phyloP scores from a whole-genome alignment of 2,888 invertebrate species.

The Choreutis nemorana region DNA sequence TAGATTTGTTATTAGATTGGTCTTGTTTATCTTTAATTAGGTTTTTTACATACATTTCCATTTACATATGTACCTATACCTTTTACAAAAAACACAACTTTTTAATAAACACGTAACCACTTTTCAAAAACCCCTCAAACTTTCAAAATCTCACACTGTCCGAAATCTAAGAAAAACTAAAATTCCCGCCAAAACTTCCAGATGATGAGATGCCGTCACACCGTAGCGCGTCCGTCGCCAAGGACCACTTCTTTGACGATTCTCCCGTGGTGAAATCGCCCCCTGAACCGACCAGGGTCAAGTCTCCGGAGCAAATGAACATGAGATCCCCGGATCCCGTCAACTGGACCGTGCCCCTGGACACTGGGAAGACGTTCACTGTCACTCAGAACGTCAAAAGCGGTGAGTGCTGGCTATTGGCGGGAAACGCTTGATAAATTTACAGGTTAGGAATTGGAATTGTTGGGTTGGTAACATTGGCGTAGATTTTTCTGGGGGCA shows the following conservation, averaged over 20 bases:
- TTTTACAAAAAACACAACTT: no score
- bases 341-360: constrained; percentile 93
- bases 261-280: constrained; percentile 85
- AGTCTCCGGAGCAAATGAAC: constrained; percentile 91
- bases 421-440: no score
- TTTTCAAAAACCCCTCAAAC: background rate
- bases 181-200: constrained; percentile 23
- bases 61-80: no score
- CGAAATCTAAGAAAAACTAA: background rate
- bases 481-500: no score
- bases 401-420: constrained; percentile 51
- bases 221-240: constrained; percentile 60
- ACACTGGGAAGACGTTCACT: constrained; percentile 92
- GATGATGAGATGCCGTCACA: constrained; percentile 54
- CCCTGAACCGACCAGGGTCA: constrained; percentile 91
- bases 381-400: constrained; percentile 89
- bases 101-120: no score
- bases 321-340: constrained; percentile 94
- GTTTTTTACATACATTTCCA: no score
- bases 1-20: no score
- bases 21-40: no score
- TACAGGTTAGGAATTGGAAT: no score
- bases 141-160: background rate
- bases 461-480: no score
- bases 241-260: constrained; percentile 61